phyloP scores from a whole-genome alignment of 2,113 vertebrate species.

The Leucosticte australis region DNA sequence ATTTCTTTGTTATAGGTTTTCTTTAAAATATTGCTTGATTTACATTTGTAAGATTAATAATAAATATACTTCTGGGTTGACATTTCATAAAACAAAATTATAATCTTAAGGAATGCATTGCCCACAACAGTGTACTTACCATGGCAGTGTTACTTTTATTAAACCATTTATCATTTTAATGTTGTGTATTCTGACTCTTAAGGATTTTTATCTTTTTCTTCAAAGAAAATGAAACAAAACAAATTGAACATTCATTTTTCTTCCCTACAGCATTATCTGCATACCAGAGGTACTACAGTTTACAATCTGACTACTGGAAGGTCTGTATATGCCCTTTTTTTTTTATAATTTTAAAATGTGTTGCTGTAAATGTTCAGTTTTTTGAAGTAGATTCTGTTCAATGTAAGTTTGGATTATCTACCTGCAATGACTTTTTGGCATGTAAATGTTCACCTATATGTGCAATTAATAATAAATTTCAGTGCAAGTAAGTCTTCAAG shows the following conservation, averaged over 20 bases:
- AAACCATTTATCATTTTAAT: conserved; percentile 42
- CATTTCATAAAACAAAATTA: conserved; percentile 44
- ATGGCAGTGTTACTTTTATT: conserved; percentile 44
- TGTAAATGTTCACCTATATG: not conserved
- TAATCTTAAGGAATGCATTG: conserved; percentile 25
- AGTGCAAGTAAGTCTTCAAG: not conserved
- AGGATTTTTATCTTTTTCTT: conserved; percentile 38
- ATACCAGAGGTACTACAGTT: conserved; percentile 99
- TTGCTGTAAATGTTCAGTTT: not conserved
- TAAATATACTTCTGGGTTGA: conserved; percentile 17
- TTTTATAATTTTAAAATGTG: not conserved
- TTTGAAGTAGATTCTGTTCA: not conserved
- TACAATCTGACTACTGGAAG: conserved; percentile 99
- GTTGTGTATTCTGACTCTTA: conserved; percentile 1
- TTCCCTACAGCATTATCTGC: conserved; percentile 93
- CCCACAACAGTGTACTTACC: conserved; percentile 27
- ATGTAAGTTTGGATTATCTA: not conserved
- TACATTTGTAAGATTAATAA: conserved; percentile 41
- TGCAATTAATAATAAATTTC: not conserved
- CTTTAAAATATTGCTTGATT: conserved; percentile 48
- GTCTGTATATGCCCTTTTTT: conserved; percentile 74
- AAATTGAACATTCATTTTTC: conserved; percentile 53
- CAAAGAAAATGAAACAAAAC: conserved; percentile 27
- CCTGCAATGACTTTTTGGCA: not conserved
- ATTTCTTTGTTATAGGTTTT: conserved; percentile 26